Evolutionary conservation across 2,113 vertebrate species (phyloP), one percentile per base, ranked within the genome.

Genomic region (Synodontis membranacea): DNA sequence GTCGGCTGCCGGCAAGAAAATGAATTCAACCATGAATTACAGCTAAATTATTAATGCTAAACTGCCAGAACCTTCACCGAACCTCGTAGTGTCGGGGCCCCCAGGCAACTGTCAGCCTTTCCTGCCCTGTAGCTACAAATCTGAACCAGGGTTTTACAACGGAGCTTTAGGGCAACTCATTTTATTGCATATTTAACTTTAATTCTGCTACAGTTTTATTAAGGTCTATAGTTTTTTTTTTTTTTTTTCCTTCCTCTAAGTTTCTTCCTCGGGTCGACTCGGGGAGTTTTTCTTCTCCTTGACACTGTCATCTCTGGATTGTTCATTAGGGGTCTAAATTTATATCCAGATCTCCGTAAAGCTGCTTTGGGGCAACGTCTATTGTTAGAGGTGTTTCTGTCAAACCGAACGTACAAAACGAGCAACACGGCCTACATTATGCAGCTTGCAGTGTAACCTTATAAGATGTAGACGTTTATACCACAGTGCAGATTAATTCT

Each of bases 31-130:
- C n/a, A 54, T 0, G 48, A 54, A 54, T 54, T 54, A 79, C 75
- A 34, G n/a, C 6, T 54, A 54, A 54, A 79, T 79, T 54, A 79
- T 79, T 79, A 79, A 79, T 37, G 48, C 52, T 79, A 79, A 79
- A n/a, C 46, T 1, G 8, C 75, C 75, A 79, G 52, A 79, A 54
- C 75, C 75, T 54, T 54, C 48, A 54, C 48, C 48, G 14, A 54
- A 31, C 10, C 48, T 2, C 17, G 4, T 31, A 52, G 0, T 54
- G 75, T 37, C 23, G 48, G n/a, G 31, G 75, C 75, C 75, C 75
- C n/a, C n/a, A 54, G 48, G 75, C 75, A 79, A 34, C 48, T 79
- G 75, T 52, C 75, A 54, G 75, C 75, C n/a, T 31, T 37, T 54
- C 31, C 75, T 79, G 75, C 23, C 75, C 75, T 54, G 15, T 37